Conservation (phyloP, 2,888 invertebrate genomes). For the Cosmopolites sordidus region DNA sequence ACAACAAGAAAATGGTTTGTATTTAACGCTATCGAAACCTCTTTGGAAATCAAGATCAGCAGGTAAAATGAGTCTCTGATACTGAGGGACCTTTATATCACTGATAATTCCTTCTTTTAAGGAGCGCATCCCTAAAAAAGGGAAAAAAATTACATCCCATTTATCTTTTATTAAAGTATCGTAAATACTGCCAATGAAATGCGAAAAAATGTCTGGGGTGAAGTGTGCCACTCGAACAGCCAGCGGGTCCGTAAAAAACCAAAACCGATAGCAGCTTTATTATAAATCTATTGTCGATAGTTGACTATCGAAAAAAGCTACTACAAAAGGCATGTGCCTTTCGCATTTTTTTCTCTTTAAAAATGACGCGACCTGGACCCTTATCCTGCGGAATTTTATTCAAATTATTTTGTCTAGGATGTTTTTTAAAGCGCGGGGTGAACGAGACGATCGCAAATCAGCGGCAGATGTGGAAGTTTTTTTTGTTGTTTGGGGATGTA, state of each 20-base stretch:
- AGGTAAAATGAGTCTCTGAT: no score
- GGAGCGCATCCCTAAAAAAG: no score
- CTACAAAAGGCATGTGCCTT: constrained; percentile 20
- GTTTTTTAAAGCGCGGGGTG: constrained; percentile 11
- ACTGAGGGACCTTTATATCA: no score
- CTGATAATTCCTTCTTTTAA: no score
- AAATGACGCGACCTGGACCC: constrained; percentile 9
- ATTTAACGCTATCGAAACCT: no score
- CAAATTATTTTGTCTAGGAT: constrained; percentile 20
- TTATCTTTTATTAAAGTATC: constrained; percentile 4
- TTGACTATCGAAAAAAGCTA: constrained; percentile 12
- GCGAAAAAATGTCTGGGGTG: constrained; percentile 16
- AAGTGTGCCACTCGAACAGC: constrained; percentile 33
- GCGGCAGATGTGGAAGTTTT: constrained; percentile 14
- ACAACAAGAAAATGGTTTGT: no score
- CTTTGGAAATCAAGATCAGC: no score
- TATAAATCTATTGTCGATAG: constrained; percentile 18
- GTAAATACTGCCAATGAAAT: constrained; percentile 4
- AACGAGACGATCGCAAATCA: constrained; percentile 14
- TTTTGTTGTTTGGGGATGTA: constrained; percentile 9
- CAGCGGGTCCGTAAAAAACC: constrained; percentile 32
- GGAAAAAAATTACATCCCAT: no score
- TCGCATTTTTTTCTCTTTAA: constrained; percentile 5
- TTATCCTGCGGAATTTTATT: constrained; percentile 13
- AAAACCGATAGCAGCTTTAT: constrained; percentile 17